phyloP scores from a whole-genome alignment of 2,113 vertebrate genomes.

The Pogona vitticeps region DNA sequence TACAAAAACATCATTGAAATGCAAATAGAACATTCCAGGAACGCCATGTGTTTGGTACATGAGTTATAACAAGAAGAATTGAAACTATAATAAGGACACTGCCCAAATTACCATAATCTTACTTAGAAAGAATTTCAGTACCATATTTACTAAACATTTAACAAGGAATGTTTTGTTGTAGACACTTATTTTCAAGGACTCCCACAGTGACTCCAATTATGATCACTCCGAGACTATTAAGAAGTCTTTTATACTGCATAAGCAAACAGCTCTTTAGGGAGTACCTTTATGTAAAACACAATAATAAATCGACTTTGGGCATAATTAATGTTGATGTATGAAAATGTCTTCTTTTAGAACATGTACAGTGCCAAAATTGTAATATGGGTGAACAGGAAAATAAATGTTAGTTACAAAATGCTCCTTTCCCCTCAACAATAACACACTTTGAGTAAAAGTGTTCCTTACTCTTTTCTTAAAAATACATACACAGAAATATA shows the following conservation, averaged over 20 bases:
- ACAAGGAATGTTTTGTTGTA: neutral
- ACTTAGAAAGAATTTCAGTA: constrained; percentile 1
- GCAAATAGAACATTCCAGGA: constrained; percentile 25
- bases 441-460: neutral
- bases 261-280: constrained; percentile 4
- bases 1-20: constrained; percentile 21
- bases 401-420: neutral
- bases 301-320: constrained; percentile 8
- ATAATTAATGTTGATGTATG: neutral
- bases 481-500: neutral
- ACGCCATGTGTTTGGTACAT: neutral
- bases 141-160: neutral
- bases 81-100: constrained; percentile 8
- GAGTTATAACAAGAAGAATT: neutral
- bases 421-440: too few species aligned
- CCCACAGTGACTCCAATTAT: neutral
- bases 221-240: constrained; percentile 1
- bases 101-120: constrained; percentile 15
- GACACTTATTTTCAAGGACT: constrained; percentile 24
- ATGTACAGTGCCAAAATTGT: neutral
- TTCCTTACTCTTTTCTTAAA: neutral
- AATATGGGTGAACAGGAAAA: neutral
- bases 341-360: neutral
- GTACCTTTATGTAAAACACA: constrained; percentile 16
- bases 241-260: neutral